Percentiles rank a stretch among this genome's conserved stretches.
These are phyloP conservation scores for Calliphora vomitoria DNA, from an alignment of 2,888 invertebrate species.

Conservation along the genomic window DNA sequence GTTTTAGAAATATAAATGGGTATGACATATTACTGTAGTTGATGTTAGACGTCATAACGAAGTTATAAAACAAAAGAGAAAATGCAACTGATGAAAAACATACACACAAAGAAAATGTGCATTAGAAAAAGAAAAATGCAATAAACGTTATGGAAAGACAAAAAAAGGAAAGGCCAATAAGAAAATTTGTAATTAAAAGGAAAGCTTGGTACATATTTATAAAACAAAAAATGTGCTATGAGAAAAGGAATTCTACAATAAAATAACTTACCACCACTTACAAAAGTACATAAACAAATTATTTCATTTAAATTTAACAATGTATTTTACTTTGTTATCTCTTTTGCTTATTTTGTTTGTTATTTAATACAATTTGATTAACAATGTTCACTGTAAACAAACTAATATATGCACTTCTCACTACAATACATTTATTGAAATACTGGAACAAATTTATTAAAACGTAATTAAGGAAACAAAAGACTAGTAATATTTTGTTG, in stretches of 20 bases:
- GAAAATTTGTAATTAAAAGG: background rate
- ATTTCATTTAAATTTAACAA: background rate
- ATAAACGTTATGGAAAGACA: background rate
- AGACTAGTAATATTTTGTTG: background rate
- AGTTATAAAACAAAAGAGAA: conserved; percentile 4
- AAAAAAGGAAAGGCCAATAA: conserved; percentile 2
- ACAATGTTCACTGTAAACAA: background rate
- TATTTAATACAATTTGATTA: background rate
- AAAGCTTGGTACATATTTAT: conserved; percentile 4
- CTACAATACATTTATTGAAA: background rate
- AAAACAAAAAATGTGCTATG: background rate
- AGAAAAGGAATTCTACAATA: background rate
- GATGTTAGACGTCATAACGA: conserved; percentile 6
- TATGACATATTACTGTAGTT: background rate
- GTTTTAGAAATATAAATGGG: background rate
- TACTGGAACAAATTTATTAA: background rate
- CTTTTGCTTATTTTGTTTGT: background rate
- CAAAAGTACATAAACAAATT: background rate
- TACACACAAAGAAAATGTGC: background rate
- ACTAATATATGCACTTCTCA: background rate
- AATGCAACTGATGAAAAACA: background rate
- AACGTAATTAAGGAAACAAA: conserved; percentile 11
- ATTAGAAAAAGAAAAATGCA: background rate
- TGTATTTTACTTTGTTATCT: background rate
- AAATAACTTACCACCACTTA: conserved; percentile 7